Conservation (phyloP, 2,888 invertebrate genomes). For the Ferdinandea cuprea region DNA sequence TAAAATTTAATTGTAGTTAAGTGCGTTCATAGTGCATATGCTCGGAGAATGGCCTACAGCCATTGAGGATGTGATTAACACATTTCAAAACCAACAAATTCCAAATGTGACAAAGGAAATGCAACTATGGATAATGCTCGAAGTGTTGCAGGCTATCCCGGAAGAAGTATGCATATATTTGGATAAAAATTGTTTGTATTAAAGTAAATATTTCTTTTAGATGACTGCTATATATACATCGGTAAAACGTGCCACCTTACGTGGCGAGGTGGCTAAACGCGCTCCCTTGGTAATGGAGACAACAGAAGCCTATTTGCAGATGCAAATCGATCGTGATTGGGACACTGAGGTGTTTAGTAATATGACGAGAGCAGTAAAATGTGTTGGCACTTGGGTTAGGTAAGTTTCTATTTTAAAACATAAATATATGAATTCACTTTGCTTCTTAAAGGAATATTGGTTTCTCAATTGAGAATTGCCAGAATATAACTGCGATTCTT, state of each 20-base stretch:
- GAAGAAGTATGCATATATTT: constrained; percentile 89
- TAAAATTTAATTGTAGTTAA: constrained; percentile 85
- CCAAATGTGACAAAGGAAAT: constrained; percentile 86
- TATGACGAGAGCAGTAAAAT: constrained; percentile 85
- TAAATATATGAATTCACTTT: neutral
- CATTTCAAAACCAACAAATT: constrained; percentile 85
- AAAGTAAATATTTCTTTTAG: constrained; percentile 50
- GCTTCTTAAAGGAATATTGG: constrained; percentile 79
- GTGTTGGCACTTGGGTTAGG: constrained; percentile 87
- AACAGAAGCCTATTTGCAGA: constrained; percentile 80
- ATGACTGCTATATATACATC: constrained; percentile 82
- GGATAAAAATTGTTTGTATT: neutral
- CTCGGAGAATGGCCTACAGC: constrained; percentile 85
- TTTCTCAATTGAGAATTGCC: constrained; percentile 81
- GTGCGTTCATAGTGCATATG: constrained; percentile 91
- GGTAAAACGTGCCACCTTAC: constrained; percentile 80
- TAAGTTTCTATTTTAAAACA: constrained; percentile 68
- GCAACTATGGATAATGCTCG: constrained; percentile 88
- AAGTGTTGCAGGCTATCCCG: constrained; percentile 93
- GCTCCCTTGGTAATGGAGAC: constrained; percentile 81
- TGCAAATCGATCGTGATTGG: constrained; percentile 80
- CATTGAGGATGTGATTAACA: constrained; percentile 89
- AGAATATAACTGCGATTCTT: constrained; percentile 81
- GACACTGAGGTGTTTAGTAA: constrained; percentile 83
- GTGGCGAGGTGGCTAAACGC: constrained; percentile 81